Conservation (phyloP, 92 coral and sea anemone species). For the Phenganax marumi region DNA sequence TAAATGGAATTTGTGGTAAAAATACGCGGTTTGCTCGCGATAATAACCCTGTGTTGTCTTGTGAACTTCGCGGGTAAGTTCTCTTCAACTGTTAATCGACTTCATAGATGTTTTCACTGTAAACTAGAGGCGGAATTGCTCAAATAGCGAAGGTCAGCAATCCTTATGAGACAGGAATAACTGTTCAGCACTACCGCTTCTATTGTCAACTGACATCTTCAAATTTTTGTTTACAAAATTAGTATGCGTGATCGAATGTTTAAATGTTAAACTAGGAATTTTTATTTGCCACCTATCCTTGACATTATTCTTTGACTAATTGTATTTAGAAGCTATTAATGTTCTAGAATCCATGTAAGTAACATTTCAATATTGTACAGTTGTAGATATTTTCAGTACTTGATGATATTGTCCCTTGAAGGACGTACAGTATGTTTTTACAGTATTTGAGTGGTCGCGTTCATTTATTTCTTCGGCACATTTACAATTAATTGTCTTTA, state of each 20-base stretch:
- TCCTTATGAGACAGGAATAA: background rate
- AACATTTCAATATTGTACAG: too few relatives aligned
- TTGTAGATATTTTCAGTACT: too few relatives aligned
- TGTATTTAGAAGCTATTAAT: background rate
- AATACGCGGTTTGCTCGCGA: background rate
- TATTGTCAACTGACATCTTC: background rate
- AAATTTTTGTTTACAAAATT: background rate
- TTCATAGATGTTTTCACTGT: background rate
- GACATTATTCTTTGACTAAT: background rate
- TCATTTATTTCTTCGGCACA: too few relatives aligned
- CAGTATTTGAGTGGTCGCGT: too few relatives aligned
- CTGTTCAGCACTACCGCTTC: background rate
- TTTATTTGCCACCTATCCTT: background rate
- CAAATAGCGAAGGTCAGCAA: background rate
- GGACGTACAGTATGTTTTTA: too few relatives aligned
- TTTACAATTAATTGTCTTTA: too few relatives aligned
- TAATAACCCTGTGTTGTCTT: slow-evolving; percentile 19
- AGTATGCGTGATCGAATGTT: slow-evolving; percentile 7
- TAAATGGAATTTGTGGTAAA: slow-evolving; percentile 16
- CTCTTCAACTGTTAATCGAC: slow-evolving; percentile 32
- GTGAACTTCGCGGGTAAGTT: slow-evolving; percentile 26
- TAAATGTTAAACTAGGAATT: background rate
- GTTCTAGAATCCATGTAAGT: background rate
- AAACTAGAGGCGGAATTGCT: background rate
- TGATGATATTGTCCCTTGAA: too few relatives aligned